Evolutionary conservation across 2,113 vertebrate genomes (phyloP), one percentile per base, ranked within the genome.

Genomic region (Syrrhaptes paradoxus): DNA sequence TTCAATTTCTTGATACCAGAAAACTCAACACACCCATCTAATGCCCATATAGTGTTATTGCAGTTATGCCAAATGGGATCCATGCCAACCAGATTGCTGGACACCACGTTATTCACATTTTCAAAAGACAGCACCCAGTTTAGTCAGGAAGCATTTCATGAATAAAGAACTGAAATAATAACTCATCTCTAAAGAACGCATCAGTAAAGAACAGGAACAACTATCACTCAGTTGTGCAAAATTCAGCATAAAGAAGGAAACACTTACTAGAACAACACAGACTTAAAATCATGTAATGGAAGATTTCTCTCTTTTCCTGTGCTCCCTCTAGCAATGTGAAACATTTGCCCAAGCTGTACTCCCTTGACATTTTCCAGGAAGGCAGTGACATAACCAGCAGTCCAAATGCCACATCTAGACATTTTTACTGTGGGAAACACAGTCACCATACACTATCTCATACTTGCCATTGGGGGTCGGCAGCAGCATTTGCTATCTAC

Each of bases 1-100:
- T 95, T 90, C 73, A 65, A 92, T 96, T 66, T 94, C 85, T 89
- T 96, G 95, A 90, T 89, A 95, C 8, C 70, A 95, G 80, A 93
- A 94, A 76, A 95, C 61, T 90, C 85, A 94, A 87, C 88, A 90
- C 41, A 93, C 76, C 66, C 96, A 96, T 92, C 86, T 87, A 95
- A 89, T 89, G 86, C 89, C 62, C 73, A 71, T 36, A 55, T 1
- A 90, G 76, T 54, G 83, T 76, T 87, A 93, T 13, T 65, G 82
- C 86, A 95, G 62, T 46, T 90, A 68, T 90, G 92, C 90, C 96
- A 96, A 96, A 85, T 4, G 48, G 93, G 77, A 89, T 61, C 45
- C 8, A 2, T 72, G 95, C 90, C 96, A 97, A 68, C 41, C 62
- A 93, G 65, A 94, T 38, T 95, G 90, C 92, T 95, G 96, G 92